Percentiles rank a stretch among this genome's conserved stretches.
Evolutionary conservation across 1,140 invertebrate species (phyloP).

Genomic region (Phocides pigmalion): DNA sequence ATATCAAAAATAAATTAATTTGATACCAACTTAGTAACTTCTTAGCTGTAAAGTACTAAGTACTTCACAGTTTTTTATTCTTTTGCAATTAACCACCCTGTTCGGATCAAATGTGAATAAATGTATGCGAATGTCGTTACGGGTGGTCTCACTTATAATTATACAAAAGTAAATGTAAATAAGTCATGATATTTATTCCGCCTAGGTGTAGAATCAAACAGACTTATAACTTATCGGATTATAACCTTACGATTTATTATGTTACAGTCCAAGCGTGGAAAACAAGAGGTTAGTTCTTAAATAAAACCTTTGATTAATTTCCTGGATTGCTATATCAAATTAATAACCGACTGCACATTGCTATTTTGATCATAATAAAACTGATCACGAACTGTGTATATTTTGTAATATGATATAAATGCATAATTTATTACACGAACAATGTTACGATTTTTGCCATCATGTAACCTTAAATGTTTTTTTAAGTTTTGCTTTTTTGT

Average conservation of each 20-base stretch:
- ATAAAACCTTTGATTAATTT: conserved; percentile 19
- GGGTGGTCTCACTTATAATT: conserved; percentile 21
- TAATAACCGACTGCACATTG: background rate
- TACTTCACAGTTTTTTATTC: too few species aligned
- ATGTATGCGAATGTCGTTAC: conserved; percentile 6
- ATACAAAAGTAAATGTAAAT: conserved; percentile 14
- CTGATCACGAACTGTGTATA: background rate
- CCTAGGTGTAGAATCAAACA: conserved; percentile 25
- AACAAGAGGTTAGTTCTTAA: conserved; percentile 14
- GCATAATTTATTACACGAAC: background rate
- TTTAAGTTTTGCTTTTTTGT: too few species aligned
- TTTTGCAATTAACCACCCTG: too few species aligned
- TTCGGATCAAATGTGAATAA: background rate
- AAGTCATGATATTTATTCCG: conserved; percentile 25
- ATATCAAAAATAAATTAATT: too few species aligned
- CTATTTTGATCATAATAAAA: background rate
- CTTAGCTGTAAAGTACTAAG: too few species aligned
- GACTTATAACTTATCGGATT: conserved; percentile 29
- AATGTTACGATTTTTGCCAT: too few species aligned
- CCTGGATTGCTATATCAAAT: background rate
- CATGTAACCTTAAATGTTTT: too few species aligned
- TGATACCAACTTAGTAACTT: too few species aligned
- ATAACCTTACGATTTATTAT: conserved; percentile 19
- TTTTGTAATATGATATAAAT: background rate
- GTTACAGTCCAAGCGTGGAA: conserved; percentile 16